Evolutionary conservation across 2,113 vertebrate genomes (phyloP).

Genomic region (Hippocampus barbouri): DNA sequence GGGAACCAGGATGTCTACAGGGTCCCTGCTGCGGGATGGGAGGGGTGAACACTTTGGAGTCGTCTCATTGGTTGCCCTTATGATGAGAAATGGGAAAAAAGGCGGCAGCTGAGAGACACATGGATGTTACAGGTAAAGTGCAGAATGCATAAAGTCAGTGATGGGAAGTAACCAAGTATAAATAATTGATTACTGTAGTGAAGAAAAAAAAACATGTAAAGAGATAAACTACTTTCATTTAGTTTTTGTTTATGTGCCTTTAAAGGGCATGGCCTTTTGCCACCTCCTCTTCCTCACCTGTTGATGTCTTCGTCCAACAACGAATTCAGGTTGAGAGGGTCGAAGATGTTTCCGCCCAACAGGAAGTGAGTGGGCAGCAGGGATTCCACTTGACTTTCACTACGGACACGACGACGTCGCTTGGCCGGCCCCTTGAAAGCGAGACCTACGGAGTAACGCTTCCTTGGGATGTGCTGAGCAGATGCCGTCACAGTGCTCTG

Average conservation of each 20-base stretch:
- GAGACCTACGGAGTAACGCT: constrained; percentile 77
- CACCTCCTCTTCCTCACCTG: constrained; percentile 46
- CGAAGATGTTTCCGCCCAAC: constrained; percentile 89
- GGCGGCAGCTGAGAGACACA: background rate
- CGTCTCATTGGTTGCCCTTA: constrained; percentile 78
- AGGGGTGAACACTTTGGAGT: constrained; percentile 87
- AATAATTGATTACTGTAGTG: background rate
- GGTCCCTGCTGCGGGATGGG: constrained; percentile 76
- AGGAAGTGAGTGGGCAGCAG: constrained; percentile 83
- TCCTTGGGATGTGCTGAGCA: constrained; percentile 64
- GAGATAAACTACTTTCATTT: background rate
- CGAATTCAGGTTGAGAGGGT: constrained; percentile 90
- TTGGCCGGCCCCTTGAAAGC: constrained; percentile 81
- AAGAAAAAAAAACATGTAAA: background rate
- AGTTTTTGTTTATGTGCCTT: background rate
- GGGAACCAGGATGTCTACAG: constrained; percentile 87
- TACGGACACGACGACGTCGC: constrained; percentile 77
- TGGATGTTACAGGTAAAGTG: background rate
- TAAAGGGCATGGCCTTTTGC: background rate
- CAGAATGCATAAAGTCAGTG: background rate
- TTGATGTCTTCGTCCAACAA: constrained; percentile 87
- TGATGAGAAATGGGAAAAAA: background rate
- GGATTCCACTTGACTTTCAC: constrained; percentile 77
- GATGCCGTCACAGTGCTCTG: constrained; percentile 22
- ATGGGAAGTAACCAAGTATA: background rate